Conservation (phyloP, 2,113 vertebrate species). For the Tragelaphus buxtoni region DNA sequence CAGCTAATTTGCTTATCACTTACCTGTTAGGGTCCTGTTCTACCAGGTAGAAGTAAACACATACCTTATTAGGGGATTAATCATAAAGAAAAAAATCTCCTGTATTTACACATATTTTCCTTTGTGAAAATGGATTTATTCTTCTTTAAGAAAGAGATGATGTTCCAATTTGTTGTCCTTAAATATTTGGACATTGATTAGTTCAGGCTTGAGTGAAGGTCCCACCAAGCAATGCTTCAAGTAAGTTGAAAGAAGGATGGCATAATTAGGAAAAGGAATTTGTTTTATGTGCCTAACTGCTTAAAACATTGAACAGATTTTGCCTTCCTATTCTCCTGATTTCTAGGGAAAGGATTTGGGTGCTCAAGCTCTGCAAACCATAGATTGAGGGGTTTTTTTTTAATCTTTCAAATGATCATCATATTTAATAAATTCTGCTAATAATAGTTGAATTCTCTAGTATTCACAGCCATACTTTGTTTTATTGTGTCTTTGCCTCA, state of each 20-base stretch:
- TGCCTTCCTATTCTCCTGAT: not conserved
- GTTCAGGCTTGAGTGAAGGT: not conserved
- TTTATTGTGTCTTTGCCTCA: constrained; percentile 9
- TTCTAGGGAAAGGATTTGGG: not conserved
- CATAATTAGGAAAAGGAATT: constrained; percentile 3
- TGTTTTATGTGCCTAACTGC: not conserved
- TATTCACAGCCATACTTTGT: not conserved
- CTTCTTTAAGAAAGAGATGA: not conserved
- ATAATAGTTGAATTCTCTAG: not conserved
- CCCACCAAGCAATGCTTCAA: not conserved
- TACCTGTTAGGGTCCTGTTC: constrained; percentile 16
- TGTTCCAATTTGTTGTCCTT: constrained; percentile 20
- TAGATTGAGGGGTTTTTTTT: not conserved
- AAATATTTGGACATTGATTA: not conserved
- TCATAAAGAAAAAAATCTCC: not conserved
- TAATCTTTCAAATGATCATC: not conserved
- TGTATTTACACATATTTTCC: not conserved
- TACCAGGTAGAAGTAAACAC: not conserved
- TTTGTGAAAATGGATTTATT: constrained; percentile 34
- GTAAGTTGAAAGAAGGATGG: not conserved
- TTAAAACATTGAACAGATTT: not conserved
- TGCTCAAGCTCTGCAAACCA: not conserved
- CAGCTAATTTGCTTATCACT: not conserved
- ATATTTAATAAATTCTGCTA: not conserved
- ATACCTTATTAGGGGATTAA: not conserved